Evolutionary conservation across 2,888 invertebrate genomes (phyloP).

Genomic region (Drosophila gaucha): DNA sequence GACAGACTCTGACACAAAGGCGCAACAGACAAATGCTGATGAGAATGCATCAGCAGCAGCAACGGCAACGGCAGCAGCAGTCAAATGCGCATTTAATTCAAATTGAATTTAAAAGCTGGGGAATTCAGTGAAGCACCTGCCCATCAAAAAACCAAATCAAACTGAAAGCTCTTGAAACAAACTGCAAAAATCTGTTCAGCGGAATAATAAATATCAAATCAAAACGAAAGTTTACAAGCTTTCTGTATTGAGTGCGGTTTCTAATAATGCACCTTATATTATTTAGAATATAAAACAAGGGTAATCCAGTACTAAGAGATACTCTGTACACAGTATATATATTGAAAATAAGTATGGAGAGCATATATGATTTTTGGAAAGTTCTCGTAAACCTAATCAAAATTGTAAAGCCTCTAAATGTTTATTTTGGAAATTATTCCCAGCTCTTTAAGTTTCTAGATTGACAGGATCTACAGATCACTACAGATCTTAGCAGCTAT

Average conservation of each 20-base stretch:
- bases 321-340: background rate
- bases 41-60: constrained; percentile 22
- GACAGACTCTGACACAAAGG: constrained; percentile 29
- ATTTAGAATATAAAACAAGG: background rate
- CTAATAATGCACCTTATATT: background rate
- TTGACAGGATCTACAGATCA: background rate
- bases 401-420: no score
- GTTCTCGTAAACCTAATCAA: no score
- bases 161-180: background rate
- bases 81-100: constrained; percentile 43
- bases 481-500: background rate
- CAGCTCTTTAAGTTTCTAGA: background rate
- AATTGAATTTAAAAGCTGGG: constrained; percentile 29
- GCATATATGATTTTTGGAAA: no score
- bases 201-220: constrained; percentile 7
- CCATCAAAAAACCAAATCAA: constrained; percentile 9
- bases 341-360: no score
- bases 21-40: constrained; percentile 39
- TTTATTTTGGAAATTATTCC: no score
- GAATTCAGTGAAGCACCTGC: constrained; percentile 13
- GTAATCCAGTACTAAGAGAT: background rate
- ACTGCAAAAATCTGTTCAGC: constrained; percentile 17
- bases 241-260: constrained; percentile 15
- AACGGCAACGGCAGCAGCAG: constrained; percentile 22
- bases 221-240: background rate